Evolutionary conservation across 2,888 invertebrate genomes (phyloP).

Genomic region (Cerastis rubricosa): DNA sequence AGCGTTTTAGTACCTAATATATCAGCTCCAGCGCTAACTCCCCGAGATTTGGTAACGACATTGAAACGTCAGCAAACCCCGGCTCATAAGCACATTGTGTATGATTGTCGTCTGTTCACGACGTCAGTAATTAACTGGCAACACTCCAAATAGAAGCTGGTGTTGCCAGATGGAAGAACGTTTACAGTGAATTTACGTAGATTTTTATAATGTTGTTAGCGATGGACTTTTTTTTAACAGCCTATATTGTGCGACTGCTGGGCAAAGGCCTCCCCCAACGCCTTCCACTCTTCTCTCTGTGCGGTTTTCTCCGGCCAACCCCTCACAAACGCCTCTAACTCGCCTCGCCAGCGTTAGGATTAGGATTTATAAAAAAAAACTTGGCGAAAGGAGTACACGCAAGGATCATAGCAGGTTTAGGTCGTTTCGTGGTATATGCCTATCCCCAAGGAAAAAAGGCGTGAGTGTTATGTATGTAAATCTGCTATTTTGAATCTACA

Average conservation of each 20-base stretch:
- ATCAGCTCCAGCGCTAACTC: constrained; percentile 10
- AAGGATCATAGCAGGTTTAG: neutral
- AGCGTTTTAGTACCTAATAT: constrained; percentile 16
- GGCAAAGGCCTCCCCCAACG: too few species aligned
- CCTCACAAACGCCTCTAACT: too few species aligned
- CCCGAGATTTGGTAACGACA: constrained; percentile 43
- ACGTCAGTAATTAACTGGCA: constrained; percentile 62
- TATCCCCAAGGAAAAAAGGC: neutral
- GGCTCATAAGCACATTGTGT: constrained; percentile 33
- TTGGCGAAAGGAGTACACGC: neutral
- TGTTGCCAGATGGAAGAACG: constrained; percentile 48
- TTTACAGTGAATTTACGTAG: constrained; percentile 1
- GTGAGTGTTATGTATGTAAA: neutral
- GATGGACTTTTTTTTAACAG: too few species aligned
- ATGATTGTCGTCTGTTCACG: constrained; percentile 47
- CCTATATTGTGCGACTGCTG: too few species aligned
- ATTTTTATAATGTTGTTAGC: neutral
- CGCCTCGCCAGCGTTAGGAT: too few species aligned
- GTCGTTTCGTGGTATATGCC: neutral
- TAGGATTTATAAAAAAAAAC: too few species aligned
- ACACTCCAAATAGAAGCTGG: constrained; percentile 56
- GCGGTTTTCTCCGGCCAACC: too few species aligned
- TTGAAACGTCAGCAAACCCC: constrained; percentile 47
- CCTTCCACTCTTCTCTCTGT: too few species aligned
- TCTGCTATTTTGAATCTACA: neutral